A percentile compares a stretch with the other conserved stretches of the same genome.
Evolutionary conservation across 2,797 vertebrate genomes (phyloP).

Genomic region (Synaphobranchus kaupii): DNA sequence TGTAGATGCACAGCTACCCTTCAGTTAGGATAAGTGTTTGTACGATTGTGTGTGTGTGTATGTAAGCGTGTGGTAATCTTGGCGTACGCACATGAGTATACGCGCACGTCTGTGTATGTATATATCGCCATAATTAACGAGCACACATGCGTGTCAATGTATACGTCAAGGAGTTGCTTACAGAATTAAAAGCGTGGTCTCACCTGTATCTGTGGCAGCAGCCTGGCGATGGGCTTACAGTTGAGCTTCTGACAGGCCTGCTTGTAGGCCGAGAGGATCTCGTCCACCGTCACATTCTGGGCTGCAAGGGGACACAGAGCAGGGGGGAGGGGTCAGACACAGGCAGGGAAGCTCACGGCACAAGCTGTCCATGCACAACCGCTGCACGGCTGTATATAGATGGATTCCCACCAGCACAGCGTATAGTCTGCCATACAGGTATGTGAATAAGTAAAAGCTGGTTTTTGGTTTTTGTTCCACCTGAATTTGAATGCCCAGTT

Average conservation of each 20-base stretch:
- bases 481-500: background rate
- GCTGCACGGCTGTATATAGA: background rate
- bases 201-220: slow-evolving; percentile 93
- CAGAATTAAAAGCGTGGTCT: background rate
- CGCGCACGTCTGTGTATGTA: background rate
- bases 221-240: slow-evolving; percentile 89
- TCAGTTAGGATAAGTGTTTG: background rate
- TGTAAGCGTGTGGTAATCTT: background rate
- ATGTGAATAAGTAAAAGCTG: background rate
- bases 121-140: background rate
- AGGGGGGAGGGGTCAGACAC: background rate
- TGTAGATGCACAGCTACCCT: background rate
- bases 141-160: background rate
- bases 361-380: background rate
- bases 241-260: slow-evolving; percentile 93
- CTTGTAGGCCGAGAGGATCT: slow-evolving; percentile 85
- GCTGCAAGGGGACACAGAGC: slow-evolving; percentile 66
- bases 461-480: too few relatives aligned
- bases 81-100: background rate
- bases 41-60: background rate
- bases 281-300: slow-evolving; percentile 90
- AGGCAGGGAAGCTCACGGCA: background rate
- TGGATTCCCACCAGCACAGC: background rate
- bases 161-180: too few relatives aligned
- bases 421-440: background rate